These are phyloP conservation scores for Corydoras sp. DNA, from an alignment of 2,113 vertebrate genomes.

Conservation along the genomic window DNA sequence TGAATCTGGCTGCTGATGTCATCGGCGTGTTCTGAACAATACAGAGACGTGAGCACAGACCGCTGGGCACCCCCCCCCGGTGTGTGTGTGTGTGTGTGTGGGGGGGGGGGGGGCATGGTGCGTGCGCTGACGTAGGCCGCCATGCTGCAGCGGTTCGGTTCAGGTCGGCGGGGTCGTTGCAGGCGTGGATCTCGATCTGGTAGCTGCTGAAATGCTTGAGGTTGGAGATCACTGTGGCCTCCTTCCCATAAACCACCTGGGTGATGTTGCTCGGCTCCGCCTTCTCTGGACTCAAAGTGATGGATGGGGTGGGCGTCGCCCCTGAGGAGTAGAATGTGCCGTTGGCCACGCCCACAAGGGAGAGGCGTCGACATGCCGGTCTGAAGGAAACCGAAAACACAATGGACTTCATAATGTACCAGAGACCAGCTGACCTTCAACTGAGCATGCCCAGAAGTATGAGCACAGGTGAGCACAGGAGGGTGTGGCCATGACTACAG, in stretches of 20 bases:
- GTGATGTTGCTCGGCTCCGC: constrained; percentile 69
- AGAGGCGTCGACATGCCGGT: constrained; percentile 73
- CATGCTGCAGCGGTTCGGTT: constrained; percentile 83
- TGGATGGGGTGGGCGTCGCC: constrained; percentile 50
- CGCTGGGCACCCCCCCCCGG: neutral
- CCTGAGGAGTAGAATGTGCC: constrained; percentile 51
- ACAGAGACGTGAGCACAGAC: constrained; percentile 8
- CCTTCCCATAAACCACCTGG: constrained; percentile 73
- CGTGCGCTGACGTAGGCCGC: constrained; percentile 88
- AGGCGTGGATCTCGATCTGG: constrained; percentile 92
- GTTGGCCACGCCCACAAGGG: constrained; percentile 69
- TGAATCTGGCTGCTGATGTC: constrained; percentile 73
- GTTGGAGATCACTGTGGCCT: constrained; percentile 83
- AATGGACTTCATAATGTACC: neutral
- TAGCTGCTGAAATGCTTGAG: constrained; percentile 92
- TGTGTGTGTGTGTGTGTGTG: neutral
- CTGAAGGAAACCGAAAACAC: constrained; percentile 50
- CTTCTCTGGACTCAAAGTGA: constrained; percentile 46
- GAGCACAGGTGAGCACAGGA: too few species aligned
- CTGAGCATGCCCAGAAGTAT: too few species aligned
- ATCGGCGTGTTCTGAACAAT: constrained; percentile 79
- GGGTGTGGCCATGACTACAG: too few species aligned
- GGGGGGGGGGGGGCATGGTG: too few species aligned
- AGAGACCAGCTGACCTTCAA: too few species aligned
- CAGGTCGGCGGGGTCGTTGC: constrained; percentile 74